These are phyloP conservation scores for Entelurus aequoreus DNA, from an alignment of 2,113 vertebrate genomes.

Conservation along the genomic window DNA sequence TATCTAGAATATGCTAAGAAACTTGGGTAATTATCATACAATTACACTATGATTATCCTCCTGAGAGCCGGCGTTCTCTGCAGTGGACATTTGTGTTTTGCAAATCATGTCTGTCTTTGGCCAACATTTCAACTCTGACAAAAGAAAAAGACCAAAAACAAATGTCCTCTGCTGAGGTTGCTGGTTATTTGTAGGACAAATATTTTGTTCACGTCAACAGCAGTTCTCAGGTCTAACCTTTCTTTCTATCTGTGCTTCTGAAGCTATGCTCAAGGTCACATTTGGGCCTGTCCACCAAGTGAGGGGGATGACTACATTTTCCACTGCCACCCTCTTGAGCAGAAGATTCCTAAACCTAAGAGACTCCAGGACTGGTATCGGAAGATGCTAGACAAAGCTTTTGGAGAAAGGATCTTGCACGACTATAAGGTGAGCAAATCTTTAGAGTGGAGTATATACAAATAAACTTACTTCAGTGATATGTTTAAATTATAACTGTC, in stretches of 20 bases:
- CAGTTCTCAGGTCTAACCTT: not conserved
- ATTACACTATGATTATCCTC: not conserved
- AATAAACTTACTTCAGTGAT: not conserved
- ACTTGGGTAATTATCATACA: conserved; percentile 77
- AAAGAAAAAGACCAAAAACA: too few relatives aligned
- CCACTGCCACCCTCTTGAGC: conserved; percentile 94
- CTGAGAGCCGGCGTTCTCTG: too few relatives aligned
- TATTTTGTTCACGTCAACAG: not conserved
- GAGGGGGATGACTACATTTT: conserved; percentile 99
- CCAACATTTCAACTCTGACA: too few relatives aligned
- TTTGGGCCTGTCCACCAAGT: conserved; percentile 98
- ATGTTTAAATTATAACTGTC: not conserved
- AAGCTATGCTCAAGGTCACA: conserved; percentile 94
- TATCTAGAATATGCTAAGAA: conserved; percentile 99
- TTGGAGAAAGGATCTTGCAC: conserved; percentile 93
- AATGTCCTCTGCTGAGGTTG: too few relatives aligned
- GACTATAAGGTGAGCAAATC: conserved; percentile 84
- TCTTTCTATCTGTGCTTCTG: not conserved
- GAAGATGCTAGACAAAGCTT: conserved; percentile 98
- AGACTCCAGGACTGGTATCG: conserved; percentile 98
- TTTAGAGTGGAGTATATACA: not conserved
- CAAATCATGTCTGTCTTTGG: not conserved
- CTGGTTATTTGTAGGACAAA: not conserved
- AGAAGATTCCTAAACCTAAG: conserved; percentile 98
- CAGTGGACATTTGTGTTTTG: too few relatives aligned